These are phyloP conservation scores for Neosalanx taihuensis DNA, from an alignment of 2,797 vertebrate genomes.

Conservation along the genomic window DNA sequence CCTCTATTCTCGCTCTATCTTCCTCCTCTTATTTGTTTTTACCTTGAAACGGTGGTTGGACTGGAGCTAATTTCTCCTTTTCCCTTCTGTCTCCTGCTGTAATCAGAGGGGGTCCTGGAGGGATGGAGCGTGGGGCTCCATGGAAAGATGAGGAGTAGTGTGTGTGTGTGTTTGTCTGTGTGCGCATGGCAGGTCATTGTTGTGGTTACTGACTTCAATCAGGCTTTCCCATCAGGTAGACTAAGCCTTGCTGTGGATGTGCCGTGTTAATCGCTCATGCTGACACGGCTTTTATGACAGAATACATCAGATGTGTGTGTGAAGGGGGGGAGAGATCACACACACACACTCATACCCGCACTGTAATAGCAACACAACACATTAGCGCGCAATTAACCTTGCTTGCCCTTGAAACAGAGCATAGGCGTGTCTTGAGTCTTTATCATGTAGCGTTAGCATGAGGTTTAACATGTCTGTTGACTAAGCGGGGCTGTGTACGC, in stretches of 20 bases:
- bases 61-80: conserved; percentile 46
- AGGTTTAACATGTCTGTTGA: neutral
- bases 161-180: conserved; percentile 13
- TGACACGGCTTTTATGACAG: conserved; percentile 64
- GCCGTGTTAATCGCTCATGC: conserved; percentile 60
- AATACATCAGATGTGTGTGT: conserved; percentile 53
- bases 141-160: conserved; percentile 1
- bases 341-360: neutral
- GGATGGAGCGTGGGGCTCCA: conserved; percentile 1
- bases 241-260: conserved; percentile 64
- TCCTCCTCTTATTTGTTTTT: conserved; percentile 45
- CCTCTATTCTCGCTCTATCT: conserved; percentile 3
- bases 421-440: conserved; percentile 22
- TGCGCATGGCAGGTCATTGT: conserved; percentile 38
- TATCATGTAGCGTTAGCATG: too few species aligned
- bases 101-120: conserved; percentile 42
- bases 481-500: conserved; percentile 21
- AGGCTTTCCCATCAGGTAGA: conserved; percentile 49
- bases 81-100: conserved; percentile 50
- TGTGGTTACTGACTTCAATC: conserved; percentile 51
- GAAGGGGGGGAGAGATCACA: neutral
- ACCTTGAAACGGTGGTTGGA: conserved; percentile 50
- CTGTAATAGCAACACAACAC: conserved; percentile 35
- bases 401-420: conserved; percentile 24
- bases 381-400: conserved; percentile 20